Evolutionary conservation across 2,888 invertebrate species (phyloP), one percentile per base, ranked within the genome.

Genomic region (Isotomurus palustris): DNA sequence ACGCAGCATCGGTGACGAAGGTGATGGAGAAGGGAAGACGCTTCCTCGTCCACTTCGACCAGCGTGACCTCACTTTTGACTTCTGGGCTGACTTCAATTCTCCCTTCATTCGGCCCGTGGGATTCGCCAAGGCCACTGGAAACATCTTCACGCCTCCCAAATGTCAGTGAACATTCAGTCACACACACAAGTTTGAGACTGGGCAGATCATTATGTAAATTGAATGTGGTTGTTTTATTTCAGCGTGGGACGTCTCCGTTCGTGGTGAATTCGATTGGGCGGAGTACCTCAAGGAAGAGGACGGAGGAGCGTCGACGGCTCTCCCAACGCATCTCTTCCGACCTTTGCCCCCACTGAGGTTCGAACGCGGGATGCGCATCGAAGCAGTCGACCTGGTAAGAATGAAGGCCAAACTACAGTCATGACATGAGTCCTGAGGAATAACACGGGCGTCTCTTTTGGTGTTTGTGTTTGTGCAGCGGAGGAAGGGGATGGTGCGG

Each of bases 51-150:
- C 92, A 91, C 77, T 94, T 95, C 76, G 95, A 95, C 80, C 89
- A 91, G 68, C 94, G 94, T 93, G 91, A 92, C 74, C 88, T 90
- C 73, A 86, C 87, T 72, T 94, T 92, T 73, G 94, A 95, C 78
- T 92, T 90, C 76, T 96, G 95, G 94, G 53, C 58, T 4, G 91
- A 94, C 72, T 85, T 88, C 10, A 84, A 84, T 50, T 92, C 92
- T 1, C 92, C 93, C 0, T 90, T 90, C 74, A 90, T 96, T 64
- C 93, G 92, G 79, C 91, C 92, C 0, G 87, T 93, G 12, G 91
- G 92, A 53, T 94, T 91, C 91, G 93, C 93, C 71, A 83, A 87
- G 72, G 84, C 87, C 69, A 86, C 88, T 72, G 85, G 84, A 4
- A 83, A 86, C 64, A 81, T 81, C 52, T 78, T 92, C 19, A 88